Conservation (phyloP, 2,888 invertebrate genomes). For the Mycalesis mineus region DNA sequence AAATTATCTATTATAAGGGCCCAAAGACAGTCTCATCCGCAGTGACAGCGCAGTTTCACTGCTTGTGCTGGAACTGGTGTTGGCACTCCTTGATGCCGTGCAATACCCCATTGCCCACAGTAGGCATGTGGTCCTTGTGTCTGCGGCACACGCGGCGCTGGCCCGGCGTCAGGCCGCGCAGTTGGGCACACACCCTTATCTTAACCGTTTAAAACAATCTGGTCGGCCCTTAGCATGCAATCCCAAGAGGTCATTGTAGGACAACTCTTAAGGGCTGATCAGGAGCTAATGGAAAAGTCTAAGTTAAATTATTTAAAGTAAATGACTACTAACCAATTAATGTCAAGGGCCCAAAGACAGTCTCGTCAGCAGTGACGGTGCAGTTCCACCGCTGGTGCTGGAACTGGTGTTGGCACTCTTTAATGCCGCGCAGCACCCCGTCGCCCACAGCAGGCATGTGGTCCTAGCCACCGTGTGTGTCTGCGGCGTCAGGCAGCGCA, state of each 20-base stretch:
- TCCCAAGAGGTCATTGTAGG: no score
- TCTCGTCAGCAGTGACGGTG: conserved; percentile 84
- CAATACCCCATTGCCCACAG: conserved; percentile 86
- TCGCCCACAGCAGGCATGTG: conserved; percentile 89
- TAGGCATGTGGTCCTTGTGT: conserved; percentile 91
- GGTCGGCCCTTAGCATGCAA: no score
- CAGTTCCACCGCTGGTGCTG: conserved; percentile 94
- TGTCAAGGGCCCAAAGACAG: conserved; percentile 92
- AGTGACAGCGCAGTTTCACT: conserved; percentile 93
- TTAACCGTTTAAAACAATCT: no score
- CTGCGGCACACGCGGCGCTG: conserved; percentile 89
- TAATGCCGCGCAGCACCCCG: conserved; percentile 88
- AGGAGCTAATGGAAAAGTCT: background rate
- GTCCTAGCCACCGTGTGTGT: conserved; percentile 90
- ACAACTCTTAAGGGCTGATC: no score
- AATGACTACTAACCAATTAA: conserved; percentile 82
- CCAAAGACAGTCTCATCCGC: conserved; percentile 91
- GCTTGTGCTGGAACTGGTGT: conserved; percentile 79
- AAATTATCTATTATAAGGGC: conserved; percentile 80
- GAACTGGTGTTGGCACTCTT: conserved; percentile 85
- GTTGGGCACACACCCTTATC: conserved; percentile 80
- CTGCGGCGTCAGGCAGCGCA: conserved; percentile 90
- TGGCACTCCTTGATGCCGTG: conserved; percentile 78
- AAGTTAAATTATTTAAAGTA: background rate
- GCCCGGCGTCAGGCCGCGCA: conserved; percentile 90